Evolutionary conservation across 2,888 invertebrate species (phyloP), one percentile per base, ranked within the genome.

Genomic region (Bombylius major): DNA sequence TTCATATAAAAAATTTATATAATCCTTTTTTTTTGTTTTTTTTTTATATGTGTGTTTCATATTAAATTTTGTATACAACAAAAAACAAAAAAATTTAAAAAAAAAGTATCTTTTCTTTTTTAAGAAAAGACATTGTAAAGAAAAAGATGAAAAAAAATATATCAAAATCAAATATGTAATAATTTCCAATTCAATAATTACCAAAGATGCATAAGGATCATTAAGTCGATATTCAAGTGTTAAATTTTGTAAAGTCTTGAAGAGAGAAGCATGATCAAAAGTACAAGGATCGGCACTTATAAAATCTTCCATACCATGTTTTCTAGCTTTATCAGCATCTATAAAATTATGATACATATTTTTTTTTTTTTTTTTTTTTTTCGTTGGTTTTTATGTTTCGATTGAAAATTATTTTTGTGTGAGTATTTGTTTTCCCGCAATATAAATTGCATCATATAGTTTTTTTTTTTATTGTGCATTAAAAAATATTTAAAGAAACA

Each of bases 271-370:
- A 71, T 99, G 99, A 69, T 96, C 94, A 75, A 92, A 96, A 75
- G 88, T 89, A 74, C 96, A 95, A 1, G 98, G 97, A 77, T 99
- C 97, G n/a, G 97, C 96, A 68, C 94, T 93, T 65, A 99, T 98
- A 73, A 91, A 97, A 76, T 99, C 98, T 71, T 99, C 99, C 92
- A 99, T 94, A 50, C 99, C 98, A 71, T 98, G 98, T 72, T 99
- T 99, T 56, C 93, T 82, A 44, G 98, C 98, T 71, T 95, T 86
- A 61, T 73, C 73, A 23, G 73, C 72, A 67, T 71, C 71, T 68
- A 59, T 54, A 60, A 56, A 58, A 58, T 23, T 52, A 47, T 5
- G 23, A 23, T 23, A 23, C 23, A 23, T 23, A 2, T 23, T 23
- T 23, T 23, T 23, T 23, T 23, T 23, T 32, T n/a, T n/a, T n/a